These are phyloP conservation scores for Willowsia nigromaculata DNA, from an alignment of 2,888 invertebrate genomes.

Conservation along the genomic window DNA sequence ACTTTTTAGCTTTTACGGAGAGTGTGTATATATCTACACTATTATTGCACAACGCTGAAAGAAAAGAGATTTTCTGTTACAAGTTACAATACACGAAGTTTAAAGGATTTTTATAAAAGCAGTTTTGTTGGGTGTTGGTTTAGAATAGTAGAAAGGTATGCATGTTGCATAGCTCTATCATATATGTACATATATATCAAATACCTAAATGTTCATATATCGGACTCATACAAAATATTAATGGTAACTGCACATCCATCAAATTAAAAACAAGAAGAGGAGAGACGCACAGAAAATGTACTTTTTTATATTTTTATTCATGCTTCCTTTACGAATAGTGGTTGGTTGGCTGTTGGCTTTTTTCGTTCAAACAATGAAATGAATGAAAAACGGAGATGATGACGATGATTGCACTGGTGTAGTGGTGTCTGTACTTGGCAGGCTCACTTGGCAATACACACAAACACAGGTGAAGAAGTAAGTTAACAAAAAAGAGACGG, in stretches of 20 bases:
- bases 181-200: neutral
- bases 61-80: neutral
- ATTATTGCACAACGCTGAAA: neutral
- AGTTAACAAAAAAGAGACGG: constrained; percentile 1
- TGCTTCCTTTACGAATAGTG: constrained; percentile 18
- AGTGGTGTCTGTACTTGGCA: constrained; percentile 38
- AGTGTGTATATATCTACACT: neutral
- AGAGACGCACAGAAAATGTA: constrained; percentile 15
- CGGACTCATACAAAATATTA: neutral
- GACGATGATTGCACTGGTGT: constrained; percentile 24
- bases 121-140: neutral
- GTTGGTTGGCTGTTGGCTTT: constrained; percentile 47
- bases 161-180: neutral
- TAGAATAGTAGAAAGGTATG: neutral
- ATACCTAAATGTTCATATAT: neutral
- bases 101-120: neutral
- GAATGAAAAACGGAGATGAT: constrained; percentile 56
- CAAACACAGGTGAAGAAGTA: constrained; percentile 58
- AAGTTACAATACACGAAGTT: neutral
- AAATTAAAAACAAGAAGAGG: constrained; percentile 26
- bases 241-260: constrained; percentile 37
- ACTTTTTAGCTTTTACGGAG: neutral
- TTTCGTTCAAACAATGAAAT: constrained; percentile 62
- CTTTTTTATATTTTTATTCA: constrained; percentile 21
- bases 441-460: constrained; percentile 62